These are phyloP conservation scores for Bursaphelenchus mucronatus DNA, from an alignment of 1,140 invertebrate species.

Conservation along the genomic window DNA sequence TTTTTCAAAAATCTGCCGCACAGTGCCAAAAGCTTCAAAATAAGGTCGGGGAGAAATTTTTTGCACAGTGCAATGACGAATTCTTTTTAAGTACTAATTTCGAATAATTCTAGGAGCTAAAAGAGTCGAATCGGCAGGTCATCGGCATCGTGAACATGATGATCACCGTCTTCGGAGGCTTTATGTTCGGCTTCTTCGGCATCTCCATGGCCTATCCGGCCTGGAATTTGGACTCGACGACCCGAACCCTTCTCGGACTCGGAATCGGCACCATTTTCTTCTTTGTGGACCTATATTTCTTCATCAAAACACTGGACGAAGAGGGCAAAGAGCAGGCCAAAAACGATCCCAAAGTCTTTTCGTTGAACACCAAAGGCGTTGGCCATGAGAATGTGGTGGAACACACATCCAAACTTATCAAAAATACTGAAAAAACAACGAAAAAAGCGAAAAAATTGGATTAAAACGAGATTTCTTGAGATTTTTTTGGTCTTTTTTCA, in stretches of 20 bases:
- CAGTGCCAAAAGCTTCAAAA: constrained; percentile 1
- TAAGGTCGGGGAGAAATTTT: too few relatives aligned
- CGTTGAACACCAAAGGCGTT: too few relatives aligned
- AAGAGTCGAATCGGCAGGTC: constrained; percentile 62
- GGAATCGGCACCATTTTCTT: constrained; percentile 63
- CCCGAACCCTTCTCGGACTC: constrained; percentile 62
- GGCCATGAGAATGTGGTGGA: too few relatives aligned
- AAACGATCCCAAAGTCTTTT: too few relatives aligned
- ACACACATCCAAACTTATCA: too few relatives aligned
- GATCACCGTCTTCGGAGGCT: constrained; percentile 63
- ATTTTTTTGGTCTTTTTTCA: too few relatives aligned
- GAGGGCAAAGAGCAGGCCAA: too few relatives aligned
- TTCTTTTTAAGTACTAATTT: constrained; percentile 11
- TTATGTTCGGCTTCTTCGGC: constrained; percentile 63
- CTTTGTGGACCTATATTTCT: constrained; percentile 65
- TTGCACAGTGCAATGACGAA: neutral
- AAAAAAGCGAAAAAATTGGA: too few relatives aligned
- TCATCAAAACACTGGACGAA: constrained; percentile 60
- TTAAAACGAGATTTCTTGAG: too few relatives aligned
- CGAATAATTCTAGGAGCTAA: constrained; percentile 55
- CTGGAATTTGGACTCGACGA: constrained; percentile 52
- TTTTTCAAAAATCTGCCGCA: neutral
- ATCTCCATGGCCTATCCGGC: constrained; percentile 53
- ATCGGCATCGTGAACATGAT: constrained; percentile 63
- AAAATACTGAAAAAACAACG: too few relatives aligned